Conservation (phyloP, 1,140 invertebrate genomes). For the Solenopsis invicta region DNA sequence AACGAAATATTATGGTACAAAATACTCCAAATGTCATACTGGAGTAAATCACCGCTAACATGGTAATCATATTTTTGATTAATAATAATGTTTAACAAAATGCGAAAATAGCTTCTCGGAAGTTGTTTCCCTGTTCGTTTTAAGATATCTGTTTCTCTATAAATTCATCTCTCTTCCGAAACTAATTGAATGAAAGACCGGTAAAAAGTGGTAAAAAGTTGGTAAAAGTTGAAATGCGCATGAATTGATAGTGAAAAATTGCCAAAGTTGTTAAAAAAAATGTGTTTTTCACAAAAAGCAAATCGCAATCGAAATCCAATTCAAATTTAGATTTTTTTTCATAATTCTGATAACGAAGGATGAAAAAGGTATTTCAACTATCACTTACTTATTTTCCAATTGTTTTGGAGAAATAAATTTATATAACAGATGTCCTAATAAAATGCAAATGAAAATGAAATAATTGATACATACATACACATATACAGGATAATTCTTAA, state of each 20-base stretch:
- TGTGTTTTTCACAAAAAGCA: neutral
- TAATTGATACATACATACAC: slow-evolving; percentile 1
- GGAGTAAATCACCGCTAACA: neutral
- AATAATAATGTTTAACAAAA: slow-evolving; percentile 45
- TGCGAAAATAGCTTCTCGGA: neutral
- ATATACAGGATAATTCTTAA: slow-evolving; percentile 15
- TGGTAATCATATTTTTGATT: slow-evolving; percentile 25
- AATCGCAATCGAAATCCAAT: neutral
- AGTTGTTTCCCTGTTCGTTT: neutral
- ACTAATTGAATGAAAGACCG: neutral
- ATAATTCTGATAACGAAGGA: neutral
- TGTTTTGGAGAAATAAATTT: slow-evolving; percentile 1
- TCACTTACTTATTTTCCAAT: neutral
- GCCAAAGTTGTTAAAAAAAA: neutral
- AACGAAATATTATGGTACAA: slow-evolving; percentile 71
- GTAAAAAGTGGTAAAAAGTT: too few relatives aligned
- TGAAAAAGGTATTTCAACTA: neutral
- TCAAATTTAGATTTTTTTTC: neutral
- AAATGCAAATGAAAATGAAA: neutral
- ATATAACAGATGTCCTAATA: neutral
- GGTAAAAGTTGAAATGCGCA: neutral
- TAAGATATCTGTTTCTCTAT: neutral
- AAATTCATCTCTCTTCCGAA: neutral
- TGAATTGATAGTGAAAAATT: neutral
- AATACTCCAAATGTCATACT: slow-evolving; percentile 67